Percentiles rank a stretch among this genome's conserved stretches.
Evolutionary conservation across 1,140 invertebrate species (phyloP).

Genomic region (Apis dorsata): DNA sequence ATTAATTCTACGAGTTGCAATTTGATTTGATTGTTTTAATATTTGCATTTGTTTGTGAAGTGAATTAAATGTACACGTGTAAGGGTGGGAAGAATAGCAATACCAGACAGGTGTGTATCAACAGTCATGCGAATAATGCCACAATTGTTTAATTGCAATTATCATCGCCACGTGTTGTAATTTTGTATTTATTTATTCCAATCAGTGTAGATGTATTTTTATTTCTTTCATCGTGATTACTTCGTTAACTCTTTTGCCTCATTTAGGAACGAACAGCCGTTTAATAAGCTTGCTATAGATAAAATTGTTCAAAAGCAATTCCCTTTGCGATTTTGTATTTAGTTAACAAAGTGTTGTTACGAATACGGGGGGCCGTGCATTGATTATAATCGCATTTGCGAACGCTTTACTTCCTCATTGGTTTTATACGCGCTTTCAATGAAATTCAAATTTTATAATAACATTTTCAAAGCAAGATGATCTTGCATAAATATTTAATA

Average conservation of each 20-base stretch:
- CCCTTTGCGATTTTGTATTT: background rate
- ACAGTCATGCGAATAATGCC: too few species aligned
- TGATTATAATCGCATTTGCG: background rate
- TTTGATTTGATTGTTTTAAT: too few species aligned
- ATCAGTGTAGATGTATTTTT: background rate
- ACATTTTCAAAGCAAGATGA: background rate
- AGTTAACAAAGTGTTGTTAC: slow-evolving; percentile 6
- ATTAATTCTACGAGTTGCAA: too few species aligned
- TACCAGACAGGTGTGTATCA: too few species aligned
- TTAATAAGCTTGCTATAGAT: too few species aligned
- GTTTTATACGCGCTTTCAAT: background rate
- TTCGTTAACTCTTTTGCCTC: background rate
- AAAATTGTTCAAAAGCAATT: background rate
- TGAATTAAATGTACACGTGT: too few species aligned
- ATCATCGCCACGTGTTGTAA: background rate
- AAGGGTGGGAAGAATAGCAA: too few species aligned
- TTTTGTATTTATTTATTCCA: background rate
- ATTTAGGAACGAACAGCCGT: too few species aligned
- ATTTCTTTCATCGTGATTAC: background rate
- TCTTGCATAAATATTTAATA: background rate
- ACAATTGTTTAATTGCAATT: too few species aligned
- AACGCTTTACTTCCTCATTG: background rate
- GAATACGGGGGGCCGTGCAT: background rate
- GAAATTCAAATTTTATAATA: background rate
- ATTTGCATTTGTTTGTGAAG: too few species aligned